Evolutionary conservation across 1,140 invertebrate genomes (phyloP).

Genomic region (Drosophila nigromelanica): DNA sequence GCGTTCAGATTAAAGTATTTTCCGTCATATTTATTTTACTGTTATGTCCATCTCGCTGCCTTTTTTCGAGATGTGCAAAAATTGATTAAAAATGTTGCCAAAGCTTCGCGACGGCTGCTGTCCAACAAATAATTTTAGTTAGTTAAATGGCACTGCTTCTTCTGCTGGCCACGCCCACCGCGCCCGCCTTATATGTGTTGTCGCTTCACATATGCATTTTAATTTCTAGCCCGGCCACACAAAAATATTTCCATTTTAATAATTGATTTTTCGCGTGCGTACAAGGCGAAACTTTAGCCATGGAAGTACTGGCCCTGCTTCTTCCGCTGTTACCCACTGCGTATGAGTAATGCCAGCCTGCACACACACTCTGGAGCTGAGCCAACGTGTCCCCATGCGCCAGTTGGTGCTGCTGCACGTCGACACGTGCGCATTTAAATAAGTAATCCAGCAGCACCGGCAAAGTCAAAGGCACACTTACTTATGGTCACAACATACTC

Average conservation of each 20-base stretch:
- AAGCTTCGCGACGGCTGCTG: conserved; percentile 39
- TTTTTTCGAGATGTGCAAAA: conserved; percentile 35
- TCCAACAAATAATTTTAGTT: conserved; percentile 66
- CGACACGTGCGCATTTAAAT: conserved; percentile 77
- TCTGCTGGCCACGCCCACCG: conserved; percentile 30
- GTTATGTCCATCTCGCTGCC: not conserved
- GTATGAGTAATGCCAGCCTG: conserved; percentile 58
- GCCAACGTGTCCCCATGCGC: conserved; percentile 62
- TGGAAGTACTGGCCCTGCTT: not conserved
- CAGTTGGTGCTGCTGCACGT: conserved; percentile 70
- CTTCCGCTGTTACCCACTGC: conserved; percentile 16
- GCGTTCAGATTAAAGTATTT: conserved; percentile 47
- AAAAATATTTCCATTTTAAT: conserved; percentile 76
- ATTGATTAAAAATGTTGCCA: conserved; percentile 75
- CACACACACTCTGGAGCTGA: conserved; percentile 10
- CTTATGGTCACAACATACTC: conserved; percentile 25
- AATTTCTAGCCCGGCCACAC: conserved; percentile 39
- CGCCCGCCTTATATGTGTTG: conserved; percentile 45
- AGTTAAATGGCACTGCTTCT: conserved; percentile 36
- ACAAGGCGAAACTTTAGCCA: conserved; percentile 39
- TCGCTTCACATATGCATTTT: conserved; percentile 57
- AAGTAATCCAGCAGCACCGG: conserved; percentile 38
- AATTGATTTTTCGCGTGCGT: conserved; percentile 81
- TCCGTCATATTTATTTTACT: conserved; percentile 61
- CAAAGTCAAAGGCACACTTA: conserved; percentile 41